Evolutionary conservation across 2,113 vertebrate species (phyloP).

Genomic region (Columba janthina): DNA sequence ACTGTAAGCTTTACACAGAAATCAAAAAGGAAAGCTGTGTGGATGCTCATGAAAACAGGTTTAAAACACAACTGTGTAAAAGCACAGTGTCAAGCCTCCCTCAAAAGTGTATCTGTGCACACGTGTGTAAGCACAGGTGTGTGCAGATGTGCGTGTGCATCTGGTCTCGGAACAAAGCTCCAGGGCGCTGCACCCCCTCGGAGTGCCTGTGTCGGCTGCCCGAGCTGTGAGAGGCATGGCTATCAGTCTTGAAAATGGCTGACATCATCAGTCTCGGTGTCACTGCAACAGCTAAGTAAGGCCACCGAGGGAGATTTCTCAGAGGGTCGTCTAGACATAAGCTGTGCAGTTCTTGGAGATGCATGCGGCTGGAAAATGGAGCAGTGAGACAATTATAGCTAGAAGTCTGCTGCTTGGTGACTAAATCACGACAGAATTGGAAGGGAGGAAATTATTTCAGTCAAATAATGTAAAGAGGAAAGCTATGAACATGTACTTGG

Average conservation of each 20-base stretch:
- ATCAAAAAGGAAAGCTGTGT: not conserved
- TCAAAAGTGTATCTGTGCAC: accelerated
- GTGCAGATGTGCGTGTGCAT: not conserved
- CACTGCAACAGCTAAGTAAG: conserved; percentile 37
- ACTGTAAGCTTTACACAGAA: not conserved
- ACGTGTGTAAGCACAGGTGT: not conserved
- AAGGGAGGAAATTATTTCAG: not conserved
- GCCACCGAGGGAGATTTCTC: conserved; percentile 51
- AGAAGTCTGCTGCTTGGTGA: not conserved
- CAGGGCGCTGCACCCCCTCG: accelerated
- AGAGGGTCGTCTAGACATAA: conserved; percentile 66
- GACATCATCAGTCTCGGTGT: conserved; percentile 49
- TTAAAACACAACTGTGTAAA: not conserved
- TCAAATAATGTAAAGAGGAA: not conserved
- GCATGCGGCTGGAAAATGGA: not conserved
- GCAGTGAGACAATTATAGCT: conserved; percentile 7
- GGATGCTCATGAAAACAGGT: not conserved
- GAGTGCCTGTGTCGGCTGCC: not conserved
- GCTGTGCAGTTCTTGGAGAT: conserved; percentile 9
- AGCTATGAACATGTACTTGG: not conserved
- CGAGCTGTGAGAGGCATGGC: not conserved
- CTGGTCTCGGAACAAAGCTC: not conserved
- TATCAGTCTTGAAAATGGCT: not conserved
- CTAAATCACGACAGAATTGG: not conserved
- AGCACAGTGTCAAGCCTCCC: not conserved